Percentiles rank a stretch among this genome's conserved stretches.
Conservation (phyloP, 2,888 invertebrate genomes). For the Antitype chi region DNA sequence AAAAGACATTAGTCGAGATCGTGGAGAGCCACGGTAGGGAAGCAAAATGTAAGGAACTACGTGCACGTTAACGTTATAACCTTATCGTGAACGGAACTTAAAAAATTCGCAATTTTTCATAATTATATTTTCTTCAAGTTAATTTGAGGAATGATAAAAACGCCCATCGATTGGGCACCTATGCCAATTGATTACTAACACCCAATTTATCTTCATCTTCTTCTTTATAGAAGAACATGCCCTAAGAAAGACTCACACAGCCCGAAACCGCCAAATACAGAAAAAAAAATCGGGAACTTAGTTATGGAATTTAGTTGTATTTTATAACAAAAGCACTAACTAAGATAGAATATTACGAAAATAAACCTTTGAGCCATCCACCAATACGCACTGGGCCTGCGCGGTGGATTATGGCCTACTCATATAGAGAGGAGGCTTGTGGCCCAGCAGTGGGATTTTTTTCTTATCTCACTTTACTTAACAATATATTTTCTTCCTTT, state of each 20-base stretch:
- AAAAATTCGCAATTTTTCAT: not conserved
- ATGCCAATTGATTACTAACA: not conserved
- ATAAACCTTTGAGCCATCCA: not conserved
- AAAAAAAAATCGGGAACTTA: not conserved
- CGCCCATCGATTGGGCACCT: not conserved
- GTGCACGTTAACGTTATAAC: no score
- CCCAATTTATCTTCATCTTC: not conserved
- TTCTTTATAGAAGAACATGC: not conserved
- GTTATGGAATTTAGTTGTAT: no score
- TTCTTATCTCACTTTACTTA: no score
- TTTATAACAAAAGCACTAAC: not conserved
- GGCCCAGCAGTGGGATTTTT: not conserved
- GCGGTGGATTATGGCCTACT: not conserved
- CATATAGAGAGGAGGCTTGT: not conserved
- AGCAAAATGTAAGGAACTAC: not conserved
- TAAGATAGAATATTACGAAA: not conserved
- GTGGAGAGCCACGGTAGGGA: not conserved
- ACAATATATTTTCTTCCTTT: slow-evolving; percentile 11
- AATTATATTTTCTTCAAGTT: not conserved
- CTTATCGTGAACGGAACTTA: not conserved
- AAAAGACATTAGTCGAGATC: not conserved
- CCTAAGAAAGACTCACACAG: not conserved
- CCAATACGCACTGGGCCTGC: not conserved
- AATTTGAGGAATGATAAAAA: not conserved
- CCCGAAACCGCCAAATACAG: not conserved